A percentile compares a stretch with the other conserved stretches of the same genome.
Evolutionary conservation across 2,113 vertebrate species (phyloP).

Genomic region (Arizona elegans): DNA sequence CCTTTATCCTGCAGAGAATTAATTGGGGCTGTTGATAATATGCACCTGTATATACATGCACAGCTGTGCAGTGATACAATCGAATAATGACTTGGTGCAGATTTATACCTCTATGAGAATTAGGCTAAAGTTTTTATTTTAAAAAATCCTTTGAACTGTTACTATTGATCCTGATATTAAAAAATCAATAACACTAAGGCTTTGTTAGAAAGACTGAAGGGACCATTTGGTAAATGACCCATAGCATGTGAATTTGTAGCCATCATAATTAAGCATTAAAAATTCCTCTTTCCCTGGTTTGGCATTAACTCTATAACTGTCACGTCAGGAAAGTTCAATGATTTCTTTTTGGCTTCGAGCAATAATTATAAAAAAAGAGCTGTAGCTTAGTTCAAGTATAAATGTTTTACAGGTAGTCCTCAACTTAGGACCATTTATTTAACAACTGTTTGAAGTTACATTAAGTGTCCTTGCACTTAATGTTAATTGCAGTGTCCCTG

Average conservation of each 20-base stretch:
- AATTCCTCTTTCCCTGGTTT: neutral
- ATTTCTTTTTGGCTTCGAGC: neutral
- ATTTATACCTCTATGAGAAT: neutral
- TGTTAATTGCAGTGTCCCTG: neutral
- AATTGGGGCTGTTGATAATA: neutral
- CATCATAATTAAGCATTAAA: neutral
- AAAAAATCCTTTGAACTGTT: neutral
- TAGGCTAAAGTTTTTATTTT: neutral
- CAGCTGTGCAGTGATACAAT: neutral
- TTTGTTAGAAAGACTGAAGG: neutral
- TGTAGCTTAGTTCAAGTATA: neutral
- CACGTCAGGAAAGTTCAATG: neutral
- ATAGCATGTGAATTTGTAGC: neutral
- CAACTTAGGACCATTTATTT: neutral
- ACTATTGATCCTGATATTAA: neutral
- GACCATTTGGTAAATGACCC: neutral
- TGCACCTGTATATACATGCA: neutral
- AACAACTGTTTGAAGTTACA: neutral
- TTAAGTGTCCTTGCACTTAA: neutral
- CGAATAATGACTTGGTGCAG: neutral
- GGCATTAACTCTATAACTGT: neutral
- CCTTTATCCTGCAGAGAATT: neutral
- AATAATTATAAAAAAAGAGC: neutral
- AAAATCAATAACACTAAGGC: neutral
- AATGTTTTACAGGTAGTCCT: neutral